These are phyloP conservation scores for Prionailurus bengalensis DNA, from an alignment of 2,113 vertebrate species.

Conservation along the genomic window DNA sequence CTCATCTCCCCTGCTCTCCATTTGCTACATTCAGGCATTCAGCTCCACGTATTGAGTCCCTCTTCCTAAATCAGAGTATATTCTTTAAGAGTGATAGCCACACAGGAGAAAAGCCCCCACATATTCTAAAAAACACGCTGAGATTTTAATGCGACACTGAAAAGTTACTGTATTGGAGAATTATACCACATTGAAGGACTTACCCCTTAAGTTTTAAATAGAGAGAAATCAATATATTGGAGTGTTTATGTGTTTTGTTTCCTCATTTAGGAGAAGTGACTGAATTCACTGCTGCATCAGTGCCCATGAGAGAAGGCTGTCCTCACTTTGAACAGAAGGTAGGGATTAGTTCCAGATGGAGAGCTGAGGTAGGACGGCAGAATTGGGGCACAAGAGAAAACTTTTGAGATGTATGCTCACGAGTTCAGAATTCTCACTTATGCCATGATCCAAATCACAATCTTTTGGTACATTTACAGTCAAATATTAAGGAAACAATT, in stretches of 20 bases:
- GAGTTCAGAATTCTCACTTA: slow-evolving; percentile 45
- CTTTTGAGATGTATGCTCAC: background rate
- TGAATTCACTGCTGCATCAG: background rate
- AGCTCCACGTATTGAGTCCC: background rate
- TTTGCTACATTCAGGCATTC: background rate
- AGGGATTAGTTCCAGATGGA: background rate
- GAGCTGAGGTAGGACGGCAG: background rate
- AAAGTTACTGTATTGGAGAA: slow-evolving; percentile 20
- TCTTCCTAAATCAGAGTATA: slow-evolving; percentile 38
- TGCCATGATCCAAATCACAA: background rate
- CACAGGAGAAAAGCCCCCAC: background rate
- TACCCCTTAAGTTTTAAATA: slow-evolving; percentile 37
- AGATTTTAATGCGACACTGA: background rate
- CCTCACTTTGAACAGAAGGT: slow-evolving; percentile 1
- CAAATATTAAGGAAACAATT: slow-evolving; percentile 40
- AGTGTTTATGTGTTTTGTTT: slow-evolving; percentile 3
- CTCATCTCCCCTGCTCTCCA: background rate
- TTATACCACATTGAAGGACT: background rate
- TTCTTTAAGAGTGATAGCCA: slow-evolving; percentile 40
- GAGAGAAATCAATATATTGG: background rate
- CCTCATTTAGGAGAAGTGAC: background rate
- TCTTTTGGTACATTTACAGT: slow-evolving; percentile 15
- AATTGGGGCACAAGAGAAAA: background rate
- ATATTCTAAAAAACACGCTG: background rate
- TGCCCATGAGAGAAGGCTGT: background rate